Conservation (phyloP, 2,113 vertebrate species). For the Irena cyanogastra region DNA sequence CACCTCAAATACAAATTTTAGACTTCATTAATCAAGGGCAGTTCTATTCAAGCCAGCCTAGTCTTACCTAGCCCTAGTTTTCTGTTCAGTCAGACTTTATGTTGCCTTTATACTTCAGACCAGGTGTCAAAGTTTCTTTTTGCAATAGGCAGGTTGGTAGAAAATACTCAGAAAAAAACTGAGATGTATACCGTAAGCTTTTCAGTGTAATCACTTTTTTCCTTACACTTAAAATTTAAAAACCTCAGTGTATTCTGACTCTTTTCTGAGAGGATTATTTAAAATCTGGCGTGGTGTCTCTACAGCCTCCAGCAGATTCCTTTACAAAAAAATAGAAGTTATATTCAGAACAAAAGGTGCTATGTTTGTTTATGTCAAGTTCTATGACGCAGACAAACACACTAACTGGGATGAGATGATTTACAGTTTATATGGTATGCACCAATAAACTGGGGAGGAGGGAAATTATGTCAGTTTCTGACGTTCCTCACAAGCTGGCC, state of each 20-base stretch:
- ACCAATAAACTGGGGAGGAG: background rate
- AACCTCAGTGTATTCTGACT: background rate
- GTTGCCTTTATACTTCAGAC: background rate
- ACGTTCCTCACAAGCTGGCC: fast-evolving
- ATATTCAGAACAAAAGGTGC: background rate
- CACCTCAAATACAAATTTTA: background rate
- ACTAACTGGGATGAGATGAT: background rate
- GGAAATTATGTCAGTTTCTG: background rate
- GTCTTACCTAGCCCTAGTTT: background rate
- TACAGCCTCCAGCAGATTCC: background rate
- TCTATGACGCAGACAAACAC: background rate
- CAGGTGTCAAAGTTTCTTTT: background rate
- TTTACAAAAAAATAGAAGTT: background rate
- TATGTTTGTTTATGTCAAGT: background rate
- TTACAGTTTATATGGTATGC: background rate
- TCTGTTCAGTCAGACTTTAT: background rate
- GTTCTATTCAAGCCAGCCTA: background rate
- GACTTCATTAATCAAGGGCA: background rate
- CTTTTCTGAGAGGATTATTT: background rate
- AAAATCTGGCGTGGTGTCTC: background rate
- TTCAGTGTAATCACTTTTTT: background rate
- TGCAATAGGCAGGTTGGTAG: background rate
- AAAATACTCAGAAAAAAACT: background rate
- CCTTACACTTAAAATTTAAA: background rate
- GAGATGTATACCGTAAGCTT: background rate